These are phyloP conservation scores for Molossus alvarezi DNA, from an alignment of 2,797 vertebrate genomes.

Conservation along the genomic window DNA sequence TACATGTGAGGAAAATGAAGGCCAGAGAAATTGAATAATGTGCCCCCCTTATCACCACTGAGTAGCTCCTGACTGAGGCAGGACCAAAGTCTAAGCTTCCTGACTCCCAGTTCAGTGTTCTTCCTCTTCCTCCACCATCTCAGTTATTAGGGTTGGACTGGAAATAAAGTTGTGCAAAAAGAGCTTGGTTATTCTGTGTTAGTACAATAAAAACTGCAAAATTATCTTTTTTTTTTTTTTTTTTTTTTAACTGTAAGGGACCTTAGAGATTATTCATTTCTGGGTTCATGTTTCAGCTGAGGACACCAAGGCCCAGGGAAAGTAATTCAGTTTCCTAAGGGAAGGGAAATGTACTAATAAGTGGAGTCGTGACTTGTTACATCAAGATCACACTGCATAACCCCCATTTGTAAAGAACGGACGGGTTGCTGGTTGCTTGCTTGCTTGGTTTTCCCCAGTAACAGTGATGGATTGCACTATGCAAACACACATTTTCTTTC, in stretches of 20 bases:
- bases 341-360: conserved; percentile 39
- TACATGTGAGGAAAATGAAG: conserved; percentile 1
- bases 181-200: not conserved
- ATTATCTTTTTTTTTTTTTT: conserved; percentile 46
- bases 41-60: too few species aligned
- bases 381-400: not conserved
- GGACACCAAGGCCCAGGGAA: conserved; percentile 10
- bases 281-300: not conserved
- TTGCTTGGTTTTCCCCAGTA: not conserved
- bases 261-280: not conserved
- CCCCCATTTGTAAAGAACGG: not conserved
- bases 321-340: not conserved
- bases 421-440: not conserved
- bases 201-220: not conserved
- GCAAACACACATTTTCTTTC: not conserved
- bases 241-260: not conserved
- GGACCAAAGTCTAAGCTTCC: not conserved
- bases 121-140: not conserved
- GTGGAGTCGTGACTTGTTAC: not conserved
- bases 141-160: not conserved
- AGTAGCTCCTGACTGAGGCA: not conserved
- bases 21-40: not conserved
- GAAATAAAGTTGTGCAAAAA: not conserved
- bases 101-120: too few species aligned
- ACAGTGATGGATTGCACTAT: not conserved